Base-by-base conservation (phyloP, 2,888 invertebrate genomes). In the Acrobasis suavella region DNA sequence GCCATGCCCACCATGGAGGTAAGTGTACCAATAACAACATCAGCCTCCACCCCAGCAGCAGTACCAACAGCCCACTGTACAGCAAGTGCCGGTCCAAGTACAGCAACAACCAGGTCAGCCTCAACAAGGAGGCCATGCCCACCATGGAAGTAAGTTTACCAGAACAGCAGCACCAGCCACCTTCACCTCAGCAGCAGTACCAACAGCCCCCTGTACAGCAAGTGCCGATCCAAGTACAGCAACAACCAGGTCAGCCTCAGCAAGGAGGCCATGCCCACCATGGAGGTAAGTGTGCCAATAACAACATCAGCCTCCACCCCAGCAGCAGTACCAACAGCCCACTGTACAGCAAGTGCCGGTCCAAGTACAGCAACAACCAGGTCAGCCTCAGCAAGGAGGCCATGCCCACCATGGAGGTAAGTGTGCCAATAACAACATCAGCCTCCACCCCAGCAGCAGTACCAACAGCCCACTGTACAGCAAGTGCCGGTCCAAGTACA, bases 141-240 rank as follows among this genome's bases (percentile, higher is more conserved):
- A 78, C 50, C 77, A 81, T n/a, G 84, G 84, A 38, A 77, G 76
- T 77, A 58, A 67, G 64, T 50, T 1, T 22, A 22, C 22, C 79
- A 74, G n/a, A n/a, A 32, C 73, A 74, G 50, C 69, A 68, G 38
- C 75, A 71, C n/a, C 77, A 67, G 39, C 82, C 74, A 1, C 80
- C 76, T 0, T 81, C 74, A 0, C 42, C 42, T 9, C 42, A 42
- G 15, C 89, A 87, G 65, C 88, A 85, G 17, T 81, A 78, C 62
- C 85, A 85, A 22, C 86, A 82, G 62, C 86, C 83, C 50, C 86
- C 80, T 3, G 82, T 79, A 7, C 86, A 82, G 52, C 87, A 83
- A 38, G 72, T 81, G 49, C 82, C 78, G 12, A 7, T 32, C 2
- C 46, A 12, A 46, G 75, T 73, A 39, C 82, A 85, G 52, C 87